Base-by-base conservation (phyloP, 2,888 invertebrate species). In the Oligia fasciuncula region DNA sequence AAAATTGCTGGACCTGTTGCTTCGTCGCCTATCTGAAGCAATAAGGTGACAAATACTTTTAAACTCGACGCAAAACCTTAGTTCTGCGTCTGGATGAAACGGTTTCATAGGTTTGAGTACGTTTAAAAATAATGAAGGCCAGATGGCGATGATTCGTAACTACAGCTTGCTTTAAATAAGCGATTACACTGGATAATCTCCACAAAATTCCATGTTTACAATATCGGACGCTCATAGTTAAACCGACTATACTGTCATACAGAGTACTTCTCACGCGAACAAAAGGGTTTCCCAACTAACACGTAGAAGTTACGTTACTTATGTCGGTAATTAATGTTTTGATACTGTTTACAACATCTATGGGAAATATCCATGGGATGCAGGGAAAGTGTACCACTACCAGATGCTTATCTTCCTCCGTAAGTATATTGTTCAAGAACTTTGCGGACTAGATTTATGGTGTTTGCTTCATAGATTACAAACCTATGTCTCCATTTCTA, bases 291-390 rank as follows among this genome's bases (percentile, higher is more conserved):
- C 66, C 51, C 29, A 85, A 85, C 76, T 13, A 17, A 67, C 74
- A 83, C 67, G 65, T 29, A 73, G 43, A 43, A 70, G 68, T 84
- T 68, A 74, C 81, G 60, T 66, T 67, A 80, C 73, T n/a, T 60
- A 60, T 80, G 79, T 66, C 11, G 8, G 68, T 73, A 85, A 85
- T 85, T 85, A 81, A 86, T 83, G 85, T 79, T 73, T 75, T 78
- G 67, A 85, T 85, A 77, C 79, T 60, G 65, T 65, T 86, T 85
- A 83, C 85, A 63, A 85, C 84, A 86, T 71, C 69, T 81, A 81
- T 84, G 84, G 86, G 86, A 84, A 86, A 75, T 79, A 84, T 85
- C 72, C 74, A 85, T 73, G 80, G 85, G 79, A 65, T 83, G 66
- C 51, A n/a, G 57, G 63, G 85, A 79, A 83, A 83, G 80, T 86